These are phyloP conservation scores for Drosophila antonietae DNA, from an alignment of 2,888 invertebrate species.

Conservation along the genomic window DNA sequence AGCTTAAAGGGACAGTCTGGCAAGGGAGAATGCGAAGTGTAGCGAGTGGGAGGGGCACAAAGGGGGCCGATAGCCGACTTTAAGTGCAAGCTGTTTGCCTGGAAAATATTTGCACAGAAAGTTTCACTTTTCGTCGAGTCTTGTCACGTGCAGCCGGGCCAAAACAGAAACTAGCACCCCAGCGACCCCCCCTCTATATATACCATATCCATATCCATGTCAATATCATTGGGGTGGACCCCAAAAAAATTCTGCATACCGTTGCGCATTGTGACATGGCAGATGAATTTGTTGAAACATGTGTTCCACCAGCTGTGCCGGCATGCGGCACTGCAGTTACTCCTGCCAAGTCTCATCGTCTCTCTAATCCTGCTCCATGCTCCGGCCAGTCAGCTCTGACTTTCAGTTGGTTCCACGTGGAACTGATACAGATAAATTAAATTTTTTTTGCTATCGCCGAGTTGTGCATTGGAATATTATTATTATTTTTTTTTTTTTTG, in stretches of 20 bases:
- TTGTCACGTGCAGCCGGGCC: slow-evolving; percentile 72
- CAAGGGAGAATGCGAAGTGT: background rate
- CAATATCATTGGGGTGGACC: slow-evolving; percentile 32
- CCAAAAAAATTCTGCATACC: slow-evolving; percentile 68
- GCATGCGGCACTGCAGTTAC: slow-evolving; percentile 13
- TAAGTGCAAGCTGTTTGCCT: slow-evolving; percentile 48
- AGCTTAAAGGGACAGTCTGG: slow-evolving; percentile 24
- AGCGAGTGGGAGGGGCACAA: background rate
- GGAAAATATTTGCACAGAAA: slow-evolving; percentile 69
- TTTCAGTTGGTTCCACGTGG: slow-evolving; percentile 31
- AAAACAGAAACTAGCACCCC: slow-evolving; percentile 23
- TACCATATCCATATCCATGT: slow-evolving; percentile 35
- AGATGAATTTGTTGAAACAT: slow-evolving; percentile 80
- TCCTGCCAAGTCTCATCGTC: background rate
- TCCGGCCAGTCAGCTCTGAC: slow-evolving; percentile 25
- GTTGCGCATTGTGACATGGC: slow-evolving; percentile 79
- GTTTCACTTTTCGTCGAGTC: slow-evolving; percentile 77
- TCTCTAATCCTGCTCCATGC: slow-evolving; percentile 3
- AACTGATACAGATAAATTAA: slow-evolving; percentile 81
- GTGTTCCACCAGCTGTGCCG: slow-evolving; percentile 72
- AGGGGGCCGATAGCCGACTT: slow-evolving; percentile 19
- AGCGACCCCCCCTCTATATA: background rate
- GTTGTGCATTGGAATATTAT: slow-evolving; percentile 47
- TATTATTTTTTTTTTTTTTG: slow-evolving; percentile 21
- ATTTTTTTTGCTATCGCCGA: slow-evolving; percentile 62